phyloP scores from a whole-genome alignment of 1,140 invertebrate genomes.

The Hyles vespertilio region DNA sequence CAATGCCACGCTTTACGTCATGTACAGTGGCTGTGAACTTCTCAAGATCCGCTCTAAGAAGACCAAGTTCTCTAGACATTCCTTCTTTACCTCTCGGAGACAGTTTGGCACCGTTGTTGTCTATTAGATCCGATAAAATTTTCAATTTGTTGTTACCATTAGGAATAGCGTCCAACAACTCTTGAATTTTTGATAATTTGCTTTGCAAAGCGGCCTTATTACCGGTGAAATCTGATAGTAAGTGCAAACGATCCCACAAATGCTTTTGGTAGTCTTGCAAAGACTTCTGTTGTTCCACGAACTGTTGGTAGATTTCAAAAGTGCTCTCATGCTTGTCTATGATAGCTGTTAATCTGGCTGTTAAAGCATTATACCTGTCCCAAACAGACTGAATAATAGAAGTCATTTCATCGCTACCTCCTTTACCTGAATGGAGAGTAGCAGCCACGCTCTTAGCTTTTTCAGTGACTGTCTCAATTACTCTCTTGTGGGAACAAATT shows the following conservation, averaged over 20 bases:
- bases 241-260: constrained; percentile 87
- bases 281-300: constrained; percentile 88
- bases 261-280: constrained; percentile 92
- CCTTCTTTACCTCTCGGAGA: constrained; percentile 86
- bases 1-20: constrained; percentile 86
- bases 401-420: constrained; percentile 78
- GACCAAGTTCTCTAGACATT: constrained; percentile 86
- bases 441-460: constrained; percentile 84
- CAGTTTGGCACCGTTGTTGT: constrained; percentile 79
- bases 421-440: constrained; percentile 77
- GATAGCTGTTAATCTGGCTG: constrained; percentile 54
- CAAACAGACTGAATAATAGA: constrained; percentile 82
- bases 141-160: constrained; percentile 85
- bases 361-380: constrained; percentile 86
- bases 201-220: constrained; percentile 86
- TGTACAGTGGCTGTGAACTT: constrained; percentile 86
- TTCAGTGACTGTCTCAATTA: constrained; percentile 92
- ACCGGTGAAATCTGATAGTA: constrained; percentile 87
- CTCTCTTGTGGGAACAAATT: constrained; percentile 90
- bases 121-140: constrained; percentile 81
- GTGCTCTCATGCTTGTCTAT: constrained; percentile 82
- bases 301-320: constrained; percentile 87
- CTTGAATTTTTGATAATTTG: constrained; percentile 84
- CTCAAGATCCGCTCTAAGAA: constrained; percentile 86
- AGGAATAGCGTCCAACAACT: constrained; percentile 84